Evolutionary conservation across 2,888 invertebrate species (phyloP).

Genomic region (Pristionchus maxplancki): DNA sequence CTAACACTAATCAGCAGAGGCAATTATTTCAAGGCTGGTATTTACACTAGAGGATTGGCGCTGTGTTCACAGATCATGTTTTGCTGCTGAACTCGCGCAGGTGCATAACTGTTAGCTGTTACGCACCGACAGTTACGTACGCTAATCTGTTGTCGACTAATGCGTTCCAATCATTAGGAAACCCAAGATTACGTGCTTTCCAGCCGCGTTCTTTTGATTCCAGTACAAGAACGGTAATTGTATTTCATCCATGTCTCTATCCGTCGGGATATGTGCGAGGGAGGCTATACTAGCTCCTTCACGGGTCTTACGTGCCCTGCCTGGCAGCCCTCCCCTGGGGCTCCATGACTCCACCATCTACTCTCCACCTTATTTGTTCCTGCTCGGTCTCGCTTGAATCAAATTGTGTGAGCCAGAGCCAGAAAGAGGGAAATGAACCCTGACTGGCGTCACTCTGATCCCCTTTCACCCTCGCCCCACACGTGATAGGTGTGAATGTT

Average conservation of each 20-base stretch:
- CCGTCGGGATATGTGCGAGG: too few species aligned
- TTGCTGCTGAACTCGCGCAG: background rate
- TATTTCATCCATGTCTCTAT: too few species aligned
- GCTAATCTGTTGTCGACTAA: background rate
- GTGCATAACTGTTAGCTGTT: background rate
- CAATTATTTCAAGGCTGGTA: background rate
- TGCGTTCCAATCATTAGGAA: background rate
- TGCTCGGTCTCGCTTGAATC: conserved; percentile 18
- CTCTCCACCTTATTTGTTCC: conserved; percentile 12
- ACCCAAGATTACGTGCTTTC: background rate
- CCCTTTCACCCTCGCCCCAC: background rate
- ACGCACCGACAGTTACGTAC: too few species aligned
- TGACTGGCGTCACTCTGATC: background rate
- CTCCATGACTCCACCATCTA: conserved; percentile 10
- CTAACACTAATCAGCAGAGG: background rate
- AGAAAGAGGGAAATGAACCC: background rate
- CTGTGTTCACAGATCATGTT: background rate
- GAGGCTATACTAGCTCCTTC: background rate
- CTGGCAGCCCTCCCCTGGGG: background rate
- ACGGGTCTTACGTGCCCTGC: background rate
- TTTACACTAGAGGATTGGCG: background rate
- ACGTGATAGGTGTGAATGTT: background rate
- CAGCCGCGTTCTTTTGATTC: background rate
- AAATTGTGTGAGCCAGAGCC: conserved; percentile 1
- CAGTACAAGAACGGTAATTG: too few species aligned